Evolutionary conservation across 2,888 invertebrate genomes (phyloP).

Genomic region (Sarcophaga rosellei): DNA sequence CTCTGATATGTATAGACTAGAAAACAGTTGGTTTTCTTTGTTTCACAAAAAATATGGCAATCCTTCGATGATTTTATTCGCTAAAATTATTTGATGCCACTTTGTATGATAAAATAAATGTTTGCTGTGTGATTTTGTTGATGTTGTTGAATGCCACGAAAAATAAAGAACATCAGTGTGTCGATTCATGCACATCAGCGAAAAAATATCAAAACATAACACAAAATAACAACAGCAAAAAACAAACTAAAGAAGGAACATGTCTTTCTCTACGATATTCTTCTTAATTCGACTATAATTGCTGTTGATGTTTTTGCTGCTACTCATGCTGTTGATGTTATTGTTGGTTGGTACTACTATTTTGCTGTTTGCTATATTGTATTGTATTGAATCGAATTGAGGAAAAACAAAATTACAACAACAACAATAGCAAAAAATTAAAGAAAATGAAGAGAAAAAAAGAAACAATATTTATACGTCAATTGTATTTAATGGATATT

Average conservation of each 20-base stretch:
- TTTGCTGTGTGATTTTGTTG: not conserved
- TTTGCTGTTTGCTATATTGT: not conserved
- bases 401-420: slow-evolving; percentile 29
- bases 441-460: not conserved
- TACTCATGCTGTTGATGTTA: slow-evolving; percentile 29
- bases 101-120: not conserved
- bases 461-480: slow-evolving; percentile 49
- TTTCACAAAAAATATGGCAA: too few relatives aligned
- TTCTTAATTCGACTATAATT: slow-evolving; percentile 58
- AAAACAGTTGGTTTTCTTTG: too few relatives aligned
- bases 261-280: slow-evolving; percentile 45
- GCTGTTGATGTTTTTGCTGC: slow-evolving; percentile 34
- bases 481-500: slow-evolving; percentile 60
- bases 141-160: slow-evolving; percentile 19
- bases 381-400: slow-evolving; percentile 27
- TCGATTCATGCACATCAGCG: slow-evolving; percentile 30
- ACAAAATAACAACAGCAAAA: slow-evolving; percentile 10
- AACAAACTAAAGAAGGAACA: slow-evolving; percentile 8
- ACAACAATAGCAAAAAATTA: not conserved
- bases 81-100: too few relatives aligned
- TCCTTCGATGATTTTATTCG: too few relatives aligned
- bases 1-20: too few relatives aligned
- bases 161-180: slow-evolving; percentile 9
- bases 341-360: slow-evolving; percentile 2
- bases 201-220: slow-evolving; percentile 15